phyloP scores from a whole-genome alignment of 2,113 vertebrate genomes.

The Clarias magur region DNA sequence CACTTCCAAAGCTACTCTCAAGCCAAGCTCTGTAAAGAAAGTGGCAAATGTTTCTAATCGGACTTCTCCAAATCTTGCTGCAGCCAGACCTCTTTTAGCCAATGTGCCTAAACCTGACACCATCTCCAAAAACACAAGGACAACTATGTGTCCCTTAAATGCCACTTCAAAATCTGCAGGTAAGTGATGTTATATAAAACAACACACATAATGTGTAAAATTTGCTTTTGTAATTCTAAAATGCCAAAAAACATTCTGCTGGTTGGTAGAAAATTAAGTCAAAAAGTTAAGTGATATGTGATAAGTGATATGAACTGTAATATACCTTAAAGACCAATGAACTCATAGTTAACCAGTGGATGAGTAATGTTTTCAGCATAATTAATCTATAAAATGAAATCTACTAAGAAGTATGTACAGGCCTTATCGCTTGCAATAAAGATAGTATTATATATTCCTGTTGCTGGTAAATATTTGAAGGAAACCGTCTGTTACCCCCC shows the following conservation, averaged over 20 bases:
- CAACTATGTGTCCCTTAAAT: not conserved
- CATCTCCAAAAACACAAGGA: not conserved
- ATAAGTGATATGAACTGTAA: too few relatives aligned
- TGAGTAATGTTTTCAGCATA: not conserved
- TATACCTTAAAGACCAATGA: not conserved
- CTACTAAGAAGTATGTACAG: not conserved
- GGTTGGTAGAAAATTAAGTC: not conserved
- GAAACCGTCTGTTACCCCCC: too few relatives aligned
- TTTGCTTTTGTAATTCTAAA: not conserved
- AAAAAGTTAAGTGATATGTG: not conserved
- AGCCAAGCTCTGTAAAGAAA: not conserved
- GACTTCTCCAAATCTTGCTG: not conserved
- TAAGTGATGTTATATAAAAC: not conserved
- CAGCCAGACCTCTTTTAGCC: not conserved
- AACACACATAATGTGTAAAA: not conserved
- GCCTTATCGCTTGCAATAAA: not conserved
- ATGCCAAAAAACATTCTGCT: not conserved
- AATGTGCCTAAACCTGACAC: not conserved
- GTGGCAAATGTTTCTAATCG: not conserved
- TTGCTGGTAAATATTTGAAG: constrained; percentile 9
- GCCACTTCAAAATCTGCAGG: not conserved
- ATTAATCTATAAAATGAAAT: not conserved
- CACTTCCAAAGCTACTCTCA: not conserved
- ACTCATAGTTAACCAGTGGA: not conserved
- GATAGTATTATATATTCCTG: not conserved